Base-by-base conservation (phyloP, 2,888 invertebrate genomes). In the Barypeithes pellucidus region DNA sequence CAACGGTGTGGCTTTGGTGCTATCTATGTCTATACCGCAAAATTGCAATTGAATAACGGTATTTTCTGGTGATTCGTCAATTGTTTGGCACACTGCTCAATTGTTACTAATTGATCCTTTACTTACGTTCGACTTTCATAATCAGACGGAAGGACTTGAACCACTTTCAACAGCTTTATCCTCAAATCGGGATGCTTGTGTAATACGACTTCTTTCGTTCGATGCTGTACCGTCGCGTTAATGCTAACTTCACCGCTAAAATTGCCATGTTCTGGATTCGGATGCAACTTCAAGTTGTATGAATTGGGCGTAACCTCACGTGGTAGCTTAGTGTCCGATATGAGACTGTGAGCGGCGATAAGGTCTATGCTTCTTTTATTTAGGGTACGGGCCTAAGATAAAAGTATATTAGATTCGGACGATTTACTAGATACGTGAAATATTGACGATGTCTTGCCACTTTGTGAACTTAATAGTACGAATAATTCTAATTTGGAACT, bases 171-270 rank as follows among this genome's bases (percentile, higher is more conserved):
- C 22, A 89, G 87, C 5, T 87, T 84, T 65, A 94, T 89, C 70
- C 89, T 86, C 52, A 94, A 84, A 74, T 92, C 90, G 20, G 89
- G 90, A 76, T 92, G 90, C 3, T 90, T 90, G 80, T 94, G 93
- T 0, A 94, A 83, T 0, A 87, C 88, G 62, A 94, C 89, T 80
- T 89, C 89, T 71, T 90, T 89, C 0, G 91, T 87, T 8, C 89
- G 88, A 59, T 89, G 87, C 22, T 88, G 86, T 89, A 93, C 93
- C 0, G 89, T 91, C 16, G 93, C 85, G 80, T 92, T 91, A 77
- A 95, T 93, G 77, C 87, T 88, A 0, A 94, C 91, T 63, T 87
- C 87, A 0, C 94, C 95, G 67, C 88, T 89, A 81, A 93, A 95
- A 11, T 88, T 87, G 0, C 89, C 90, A 62, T 92, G 90, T 41